Base-by-base conservation (phyloP, 30 jellyfish, hydroid and myxozoan species). In the Cassiopea xamachana region DNA sequence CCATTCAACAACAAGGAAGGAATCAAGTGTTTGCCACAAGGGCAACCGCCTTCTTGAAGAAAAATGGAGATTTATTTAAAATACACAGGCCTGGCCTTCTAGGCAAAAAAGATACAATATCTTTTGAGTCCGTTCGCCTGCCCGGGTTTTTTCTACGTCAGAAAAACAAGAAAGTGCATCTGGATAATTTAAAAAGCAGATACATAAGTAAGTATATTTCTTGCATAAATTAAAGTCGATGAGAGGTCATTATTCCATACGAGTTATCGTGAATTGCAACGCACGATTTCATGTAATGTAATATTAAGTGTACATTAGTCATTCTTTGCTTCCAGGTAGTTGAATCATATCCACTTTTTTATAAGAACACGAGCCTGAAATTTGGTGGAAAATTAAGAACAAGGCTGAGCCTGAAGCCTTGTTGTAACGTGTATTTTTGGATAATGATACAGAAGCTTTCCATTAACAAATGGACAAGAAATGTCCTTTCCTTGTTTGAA, bases 81-180 rank as follows among this genome's bases (percentile, higher is more conserved):
- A 73, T 91, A 12, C 99, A 95, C 76, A 76, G 93, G 58, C 99
- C 99, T 19, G 99, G 99, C 61, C 87, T 95, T 9, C 85, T 87
- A 4, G 96, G 93, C 43, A 84, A 72, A 7, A 86, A 82, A 1
- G 87, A 80, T 46, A 79, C 98, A 7, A 86, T 95, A 27, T 95
- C 99, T 8, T 95, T 95, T 78, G 99, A 95, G 82, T 95, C 99
- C 1, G 92, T 78, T 76, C 90, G 97, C 27, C 84, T 91, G 79
- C 98, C 99, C 9, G 98, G 97, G 2, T 95, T 90, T 87, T 95
- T 73, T 80, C 83, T 95, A 51, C 98, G 98, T 7, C 96, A 95
- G 46, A 82, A 92, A 90, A 90, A 90, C 70, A 70, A 80, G 59
- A 81, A 73, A 75, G 68, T 90, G 27, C 97, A 78, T n/a, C 55